Conservation (phyloP, 2,888 invertebrate species). For the Acanthosepion lycidas region DNA sequence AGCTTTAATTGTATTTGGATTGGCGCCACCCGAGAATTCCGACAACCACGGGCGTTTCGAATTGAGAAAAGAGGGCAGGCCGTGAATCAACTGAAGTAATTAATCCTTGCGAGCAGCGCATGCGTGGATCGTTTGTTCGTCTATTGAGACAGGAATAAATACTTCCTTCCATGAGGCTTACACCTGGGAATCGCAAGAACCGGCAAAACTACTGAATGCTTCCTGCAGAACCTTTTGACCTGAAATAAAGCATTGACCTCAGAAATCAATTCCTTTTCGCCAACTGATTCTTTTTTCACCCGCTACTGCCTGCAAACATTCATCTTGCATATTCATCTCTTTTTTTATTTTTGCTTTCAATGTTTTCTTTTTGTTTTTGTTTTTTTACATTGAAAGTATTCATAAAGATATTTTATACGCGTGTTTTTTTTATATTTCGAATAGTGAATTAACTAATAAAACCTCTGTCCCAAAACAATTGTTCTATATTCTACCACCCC, state of each 20-base stretch:
- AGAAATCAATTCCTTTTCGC: background rate
- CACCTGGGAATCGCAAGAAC: background rate
- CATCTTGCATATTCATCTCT: background rate
- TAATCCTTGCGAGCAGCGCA: background rate
- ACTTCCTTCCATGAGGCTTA: background rate
- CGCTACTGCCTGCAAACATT: background rate
- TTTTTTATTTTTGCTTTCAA: background rate
- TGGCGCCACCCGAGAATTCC: no score
- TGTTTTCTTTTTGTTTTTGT: no score
- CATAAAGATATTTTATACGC: no score
- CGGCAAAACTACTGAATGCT: background rate
- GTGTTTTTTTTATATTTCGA: no score
- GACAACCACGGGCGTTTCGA: no score
- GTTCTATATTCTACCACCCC: no score
- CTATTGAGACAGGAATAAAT: background rate
- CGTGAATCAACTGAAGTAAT: background rate
- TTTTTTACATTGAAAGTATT: no score
- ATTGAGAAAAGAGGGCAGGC: background rate
- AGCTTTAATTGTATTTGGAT: no score
- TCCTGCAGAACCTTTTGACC: background rate
- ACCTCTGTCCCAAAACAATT: no score
- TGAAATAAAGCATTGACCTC: background rate
- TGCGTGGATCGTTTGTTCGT: background rate
- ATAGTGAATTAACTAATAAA: no score
- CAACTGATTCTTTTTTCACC: background rate